Evolutionary conservation across 2,797 vertebrate species (phyloP).

Genomic region (Pseudotriccus pelzelni): DNA sequence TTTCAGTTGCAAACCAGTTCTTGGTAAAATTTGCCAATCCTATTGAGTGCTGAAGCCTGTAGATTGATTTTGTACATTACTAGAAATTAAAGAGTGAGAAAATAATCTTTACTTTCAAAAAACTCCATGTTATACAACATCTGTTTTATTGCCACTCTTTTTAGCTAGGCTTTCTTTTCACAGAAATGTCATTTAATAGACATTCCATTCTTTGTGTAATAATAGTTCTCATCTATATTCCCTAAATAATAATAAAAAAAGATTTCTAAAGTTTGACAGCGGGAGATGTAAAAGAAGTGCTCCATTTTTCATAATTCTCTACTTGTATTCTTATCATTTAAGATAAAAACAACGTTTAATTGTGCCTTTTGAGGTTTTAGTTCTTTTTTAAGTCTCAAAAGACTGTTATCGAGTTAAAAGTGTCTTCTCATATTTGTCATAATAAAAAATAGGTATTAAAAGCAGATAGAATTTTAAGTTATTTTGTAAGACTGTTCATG

Average conservation of each 20-base stretch:
- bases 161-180: background rate
- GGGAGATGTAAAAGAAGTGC: background rate
- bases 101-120: constrained; percentile 17
- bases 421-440: background rate
- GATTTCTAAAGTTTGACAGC: background rate
- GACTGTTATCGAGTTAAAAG: background rate
- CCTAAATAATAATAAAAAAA: background rate
- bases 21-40: background rate
- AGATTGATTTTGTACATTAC: constrained; percentile 31
- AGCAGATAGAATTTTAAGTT: background rate
- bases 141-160: background rate
- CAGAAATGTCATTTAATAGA: background rate
- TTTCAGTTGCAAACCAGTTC: background rate
- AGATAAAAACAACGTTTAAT: background rate
- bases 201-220: background rate
- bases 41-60: constrained; percentile 16
- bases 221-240: background rate
- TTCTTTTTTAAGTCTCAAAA: background rate
- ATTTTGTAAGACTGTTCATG: background rate
- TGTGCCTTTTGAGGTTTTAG: background rate
- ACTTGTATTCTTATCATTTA: background rate
- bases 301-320: background rate
- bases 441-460: background rate
- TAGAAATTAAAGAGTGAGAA: constrained; percentile 38
- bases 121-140: background rate